Evolutionary conservation across 2,113 vertebrate genomes (phyloP).

Genomic region (Motacilla alba): DNA sequence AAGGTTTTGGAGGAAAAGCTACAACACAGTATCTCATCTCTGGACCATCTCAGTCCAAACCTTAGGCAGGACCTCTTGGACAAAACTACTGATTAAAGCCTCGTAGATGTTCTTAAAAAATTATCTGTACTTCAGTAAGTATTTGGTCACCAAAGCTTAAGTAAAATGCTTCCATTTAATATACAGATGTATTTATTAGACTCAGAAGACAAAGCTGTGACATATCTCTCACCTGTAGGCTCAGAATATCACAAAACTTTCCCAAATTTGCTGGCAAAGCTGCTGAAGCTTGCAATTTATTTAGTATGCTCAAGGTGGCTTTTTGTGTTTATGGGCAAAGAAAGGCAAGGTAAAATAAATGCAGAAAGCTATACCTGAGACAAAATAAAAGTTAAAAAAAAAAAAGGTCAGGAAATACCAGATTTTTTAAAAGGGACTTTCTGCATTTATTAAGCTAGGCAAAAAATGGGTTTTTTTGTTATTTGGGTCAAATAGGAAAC

Average conservation of each 20-base stretch:
- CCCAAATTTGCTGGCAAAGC: slow-evolving; percentile 6
- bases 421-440: neutral
- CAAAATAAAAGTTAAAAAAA: neutral
- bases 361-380: neutral
- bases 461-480: neutral
- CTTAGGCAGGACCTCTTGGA: neutral
- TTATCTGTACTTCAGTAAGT: neutral
- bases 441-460: neutral
- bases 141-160: neutral
- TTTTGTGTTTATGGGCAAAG: neutral
- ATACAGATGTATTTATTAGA: neutral
- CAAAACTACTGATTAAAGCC: neutral
- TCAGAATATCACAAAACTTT: neutral
- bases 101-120: neutral
- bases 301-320: neutral
- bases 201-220: neutral
- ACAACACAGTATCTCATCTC: neutral
- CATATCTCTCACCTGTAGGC: neutral
- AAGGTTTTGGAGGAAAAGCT: neutral
- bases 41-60: neutral
- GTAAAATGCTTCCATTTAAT: neutral
- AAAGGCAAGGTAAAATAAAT: neutral
- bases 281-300: neutral
- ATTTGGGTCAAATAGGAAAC: neutral
- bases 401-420: neutral